Evolutionary conservation across 2,113 vertebrate genomes (phyloP), one percentile per base, ranked within the genome.

Genomic region (Cyanoliseus patagonus): DNA sequence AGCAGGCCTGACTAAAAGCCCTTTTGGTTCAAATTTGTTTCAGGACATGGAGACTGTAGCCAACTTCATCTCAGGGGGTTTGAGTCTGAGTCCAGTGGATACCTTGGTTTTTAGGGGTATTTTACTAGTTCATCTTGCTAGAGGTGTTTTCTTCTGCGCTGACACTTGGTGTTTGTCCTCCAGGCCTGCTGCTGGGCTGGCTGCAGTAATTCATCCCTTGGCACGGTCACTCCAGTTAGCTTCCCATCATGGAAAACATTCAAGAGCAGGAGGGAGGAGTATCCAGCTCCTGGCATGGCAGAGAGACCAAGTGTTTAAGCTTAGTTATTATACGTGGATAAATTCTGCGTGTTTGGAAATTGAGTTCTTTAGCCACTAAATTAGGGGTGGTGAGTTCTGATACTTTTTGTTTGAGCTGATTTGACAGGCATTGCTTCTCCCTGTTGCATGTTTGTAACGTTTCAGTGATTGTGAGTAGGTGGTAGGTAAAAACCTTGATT

Each of bases 231-330:
- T 31, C 42, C 63, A 41, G 31, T 41, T 70, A 6, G 2, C 19
- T 76, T 88, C 35, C 8, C 35, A 18, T 31, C 0, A 0, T 42
- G 57, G 42, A 80, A 51, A 41, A 31, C 1, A 1, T 69, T 73
- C 13, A 64, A 39, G 59, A 57, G 27, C 30, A 33, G 42, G 28
- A 42, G 31, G 11, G 74, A 83, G 18, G 19, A 28, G 18, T 25
- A 57, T 41, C 9, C 16, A 52, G 14, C 33, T 76, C 37, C 66
- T 76, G 28, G 25, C 17, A 33, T 31, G 41, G 73, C 11, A 51
- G 28, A 74, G 39, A 69, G 22, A 28, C 39, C 69, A 13, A 51
- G 27, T 41, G 28, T 61, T 68, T 24, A 51, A 80, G 18, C 25
- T 46, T 82, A 14, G 5, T 52, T 1, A 7, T 3, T 35, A 2